Base-by-base conservation (phyloP, 2,797 vertebrate genomes). In the Alca torda region DNA sequence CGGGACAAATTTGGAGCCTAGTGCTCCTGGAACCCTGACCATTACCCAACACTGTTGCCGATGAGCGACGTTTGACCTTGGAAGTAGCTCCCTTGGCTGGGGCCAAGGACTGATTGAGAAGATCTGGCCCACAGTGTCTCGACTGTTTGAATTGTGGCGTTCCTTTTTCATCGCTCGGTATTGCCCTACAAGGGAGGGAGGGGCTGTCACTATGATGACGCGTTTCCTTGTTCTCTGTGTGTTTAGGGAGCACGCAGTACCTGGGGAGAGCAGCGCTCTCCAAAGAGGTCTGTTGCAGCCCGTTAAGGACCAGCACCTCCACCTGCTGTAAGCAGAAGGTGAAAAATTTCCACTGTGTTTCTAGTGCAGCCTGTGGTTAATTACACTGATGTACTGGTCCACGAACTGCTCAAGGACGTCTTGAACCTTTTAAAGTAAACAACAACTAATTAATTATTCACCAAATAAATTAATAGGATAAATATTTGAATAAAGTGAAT, bases 371-470 rank as follows among this genome's bases (percentile, higher is more conserved):
- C 56, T 56, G 11, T 64, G 16, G 54, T 39, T 86, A 87, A 93
- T 92, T 90, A 63, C 61, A 81, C 39, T 81, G 54, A 80, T 43
- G 37, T 72, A 78, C 8, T n/a, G 43, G 46, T 54, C 70, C 53
- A 65, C 13, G 31, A 83, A 82, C 87, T 87, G 37, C 72, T 80
- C 78, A 80, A 89, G 84, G 87, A 83, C 10, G 1, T 77, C 48
- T 77, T 25, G 31, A 92, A 93, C 48, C 8, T 85, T 81, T 74
- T 24, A 68, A 77, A 92, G 60, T 85, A 94, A 96, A 89, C 48
- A 77, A 20, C 33, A 79, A 25, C 20, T 70, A 89, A 84, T 91
- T 90, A 82, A 89, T 82, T 74, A 92, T 77, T 89, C 4, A 17
- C 39, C 20, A 24, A 76, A 60, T 82, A 84, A 77, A 89, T 73